Evolutionary conservation across 2,797 vertebrate genomes (phyloP).

Genomic region (Megalops cyprinoides): DNA sequence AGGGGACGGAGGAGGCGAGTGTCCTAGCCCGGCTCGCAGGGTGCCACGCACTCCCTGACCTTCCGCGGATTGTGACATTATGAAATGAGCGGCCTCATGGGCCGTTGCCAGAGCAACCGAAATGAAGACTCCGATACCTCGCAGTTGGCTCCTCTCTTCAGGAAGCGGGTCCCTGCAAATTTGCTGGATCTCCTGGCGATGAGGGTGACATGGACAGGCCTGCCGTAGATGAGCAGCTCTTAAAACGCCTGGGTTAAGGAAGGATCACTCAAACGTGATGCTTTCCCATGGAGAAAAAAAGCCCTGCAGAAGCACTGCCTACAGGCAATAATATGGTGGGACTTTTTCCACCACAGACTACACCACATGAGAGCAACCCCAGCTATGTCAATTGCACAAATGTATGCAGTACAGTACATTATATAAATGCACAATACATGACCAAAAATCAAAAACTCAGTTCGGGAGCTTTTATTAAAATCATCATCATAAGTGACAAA

Average conservation of each 20-base stretch:
- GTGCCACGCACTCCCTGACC: background rate
- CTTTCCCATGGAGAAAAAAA: too few species aligned
- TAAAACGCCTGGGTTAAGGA: constrained; percentile 70
- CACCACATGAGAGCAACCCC: too few species aligned
- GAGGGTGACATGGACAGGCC: constrained; percentile 92
- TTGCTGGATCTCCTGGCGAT: constrained; percentile 95
- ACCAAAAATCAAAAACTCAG: too few species aligned
- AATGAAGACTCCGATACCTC: constrained; percentile 75
- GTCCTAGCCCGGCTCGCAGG: background rate
- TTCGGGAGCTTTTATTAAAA: too few species aligned
- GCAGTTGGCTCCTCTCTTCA: constrained; percentile 94
- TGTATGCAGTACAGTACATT: too few species aligned
- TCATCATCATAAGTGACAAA: too few species aligned
- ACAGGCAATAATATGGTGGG: too few species aligned
- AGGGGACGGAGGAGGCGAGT: background rate
- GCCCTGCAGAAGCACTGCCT: too few species aligned
- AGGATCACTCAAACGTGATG: constrained; percentile 11
- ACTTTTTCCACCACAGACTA: too few species aligned
- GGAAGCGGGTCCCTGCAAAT: constrained; percentile 95
- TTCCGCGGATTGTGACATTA: constrained; percentile 40
- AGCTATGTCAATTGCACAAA: too few species aligned
- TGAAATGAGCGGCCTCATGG: constrained; percentile 40
- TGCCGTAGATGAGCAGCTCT: constrained; percentile 95
- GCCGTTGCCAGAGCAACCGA: background rate
- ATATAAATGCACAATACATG: too few species aligned